Conservation (phyloP, 1,140 invertebrate genomes). For the Andricus grossulariae region DNA sequence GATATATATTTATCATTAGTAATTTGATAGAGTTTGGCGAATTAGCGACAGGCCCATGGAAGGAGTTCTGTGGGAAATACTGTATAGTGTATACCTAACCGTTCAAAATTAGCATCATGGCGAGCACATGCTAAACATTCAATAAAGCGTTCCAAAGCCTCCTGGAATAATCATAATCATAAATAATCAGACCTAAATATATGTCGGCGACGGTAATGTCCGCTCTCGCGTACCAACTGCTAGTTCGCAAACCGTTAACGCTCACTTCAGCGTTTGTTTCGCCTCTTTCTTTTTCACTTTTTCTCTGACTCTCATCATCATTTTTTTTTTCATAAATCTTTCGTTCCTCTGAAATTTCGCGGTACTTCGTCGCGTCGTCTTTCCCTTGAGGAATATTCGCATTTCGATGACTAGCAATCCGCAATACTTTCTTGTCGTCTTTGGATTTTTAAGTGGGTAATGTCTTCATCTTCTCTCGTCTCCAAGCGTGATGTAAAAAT, state of each 20-base stretch:
- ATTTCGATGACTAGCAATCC: constrained; percentile 18
- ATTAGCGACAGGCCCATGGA: background rate
- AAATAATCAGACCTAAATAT: constrained; percentile 74
- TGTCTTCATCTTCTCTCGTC: constrained; percentile 26
- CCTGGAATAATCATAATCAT: constrained; percentile 74
- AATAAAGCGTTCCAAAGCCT: constrained; percentile 71
- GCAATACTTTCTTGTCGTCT: constrained; percentile 29
- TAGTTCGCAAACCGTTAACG: constrained; percentile 63
- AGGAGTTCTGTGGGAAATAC: constrained; percentile 9
- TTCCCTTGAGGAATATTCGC: constrained; percentile 14
- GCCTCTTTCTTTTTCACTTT: constrained; percentile 34
- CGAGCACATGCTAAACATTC: constrained; percentile 72
- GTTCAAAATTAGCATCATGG: constrained; percentile 69
- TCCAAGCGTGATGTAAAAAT: constrained; percentile 12
- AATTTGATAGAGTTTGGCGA: background rate
- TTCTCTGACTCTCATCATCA: background rate
- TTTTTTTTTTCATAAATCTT: constrained; percentile 33
- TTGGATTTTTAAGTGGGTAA: constrained; percentile 26
- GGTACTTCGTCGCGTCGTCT: constrained; percentile 14
- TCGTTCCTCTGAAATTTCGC: constrained; percentile 33
- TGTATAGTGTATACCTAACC: constrained; percentile 26
- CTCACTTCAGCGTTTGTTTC: constrained; percentile 41
- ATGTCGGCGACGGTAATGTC: constrained; percentile 63
- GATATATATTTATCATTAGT: too few relatives aligned
- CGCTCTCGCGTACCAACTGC: constrained; percentile 67